Base-by-base conservation (phyloP, 1,140 invertebrate genomes). In the Arion vulgaris region DNA sequence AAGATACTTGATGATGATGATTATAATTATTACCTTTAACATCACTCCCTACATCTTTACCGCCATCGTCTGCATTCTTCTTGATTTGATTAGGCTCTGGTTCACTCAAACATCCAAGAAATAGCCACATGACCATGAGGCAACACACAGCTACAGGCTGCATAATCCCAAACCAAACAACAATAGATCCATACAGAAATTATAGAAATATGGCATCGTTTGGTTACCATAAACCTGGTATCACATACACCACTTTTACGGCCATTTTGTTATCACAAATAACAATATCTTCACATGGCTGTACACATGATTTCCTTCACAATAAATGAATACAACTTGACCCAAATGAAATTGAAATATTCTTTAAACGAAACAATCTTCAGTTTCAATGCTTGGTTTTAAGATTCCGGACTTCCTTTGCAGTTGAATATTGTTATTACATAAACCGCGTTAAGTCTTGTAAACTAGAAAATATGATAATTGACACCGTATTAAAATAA, bases 131-230 rank as follows among this genome's bases (percentile, higher is more conserved):
- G 62, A 66, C 62, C 62, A 66, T 9, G 1, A 66, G 19, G 62
- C 62, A 66, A 32, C 32, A 66, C n/a, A 66, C 62, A 28, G 62
- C 62, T 66, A 66, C 19, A 66, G 62, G 28, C 62, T 28, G 62
- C 62, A 66, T 66, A 66, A 66, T 66, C 62, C 62, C 62, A 34
- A 66, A 66, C 62, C 62, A 23, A 28, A 66, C 62, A 28, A 66
- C 62, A 34, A 32, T 66, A 32, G 28, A n/a, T 66, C 62, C 62
- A 66, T 66, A 34, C 28, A 66, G 62, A 66, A 66, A 66, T 34
- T 66, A 66, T 17, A 66, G 4, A 66, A 66, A 66, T 66, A n/a
- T 66, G 62, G 4, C 62, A 66, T 66, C 32, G 62, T 32, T 66
- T 28, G 28, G 9, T 66, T 66, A 32, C n/a, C 62, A 66, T 23